These are phyloP conservation scores for Zhuqinia jingwanae DNA, from an alignment of 2,888 invertebrate genomes.

Conservation along the genomic window DNA sequence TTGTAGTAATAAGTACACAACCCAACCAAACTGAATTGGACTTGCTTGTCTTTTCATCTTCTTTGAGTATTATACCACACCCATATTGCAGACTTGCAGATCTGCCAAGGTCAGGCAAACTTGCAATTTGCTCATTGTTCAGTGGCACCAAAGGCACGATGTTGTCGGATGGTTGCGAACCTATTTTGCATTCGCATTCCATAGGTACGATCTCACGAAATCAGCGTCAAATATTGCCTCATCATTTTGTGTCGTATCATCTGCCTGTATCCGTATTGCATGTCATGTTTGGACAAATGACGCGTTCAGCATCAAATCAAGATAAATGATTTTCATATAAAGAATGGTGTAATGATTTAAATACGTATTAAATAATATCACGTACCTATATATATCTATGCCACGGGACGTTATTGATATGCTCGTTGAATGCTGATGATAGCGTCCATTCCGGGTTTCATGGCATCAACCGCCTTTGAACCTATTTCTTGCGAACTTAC, in stretches of 20 bases:
- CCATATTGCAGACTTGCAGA: conserved; percentile 50
- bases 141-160: conserved; percentile 26
- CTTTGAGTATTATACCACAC: conserved; percentile 42
- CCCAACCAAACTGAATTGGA: too few relatives aligned
- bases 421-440: too few relatives aligned
- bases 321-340: neutral
- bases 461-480: too few relatives aligned
- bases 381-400: too few relatives aligned
- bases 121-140: neutral
- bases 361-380: too few relatives aligned
- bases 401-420: too few relatives aligned
- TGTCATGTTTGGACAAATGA: neutral
- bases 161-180: conserved; percentile 28
- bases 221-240: conserved; percentile 19
- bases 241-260: neutral
- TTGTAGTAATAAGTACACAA: too few relatives aligned
- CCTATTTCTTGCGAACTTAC: too few relatives aligned
- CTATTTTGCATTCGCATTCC: conserved; percentile 7
- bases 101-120: conserved; percentile 54
- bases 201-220: neutral
- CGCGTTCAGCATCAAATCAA: neutral
- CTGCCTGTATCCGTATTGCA: neutral
- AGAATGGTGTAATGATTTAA: too few relatives aligned
- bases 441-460: too few relatives aligned
- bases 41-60: neutral